Evolutionary conservation across 92 coral and sea anemone genomes (phyloP).

Genomic region (Epizoanthus ramosus): DNA sequence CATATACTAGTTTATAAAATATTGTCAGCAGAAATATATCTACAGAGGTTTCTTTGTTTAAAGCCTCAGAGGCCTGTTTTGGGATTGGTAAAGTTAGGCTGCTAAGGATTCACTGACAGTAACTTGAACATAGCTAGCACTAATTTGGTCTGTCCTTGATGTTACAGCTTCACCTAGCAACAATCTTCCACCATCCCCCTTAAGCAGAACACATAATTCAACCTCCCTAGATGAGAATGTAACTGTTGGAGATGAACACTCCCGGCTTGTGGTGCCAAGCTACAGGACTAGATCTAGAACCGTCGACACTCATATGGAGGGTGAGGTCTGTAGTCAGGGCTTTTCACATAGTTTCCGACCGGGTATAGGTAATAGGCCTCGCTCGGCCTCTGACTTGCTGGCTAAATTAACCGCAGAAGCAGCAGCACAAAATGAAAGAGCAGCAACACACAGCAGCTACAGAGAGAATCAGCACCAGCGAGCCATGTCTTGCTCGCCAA

Average conservation of each 20-base stretch:
- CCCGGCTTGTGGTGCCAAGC: slow-evolving; percentile 1
- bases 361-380: slow-evolving; percentile 18
- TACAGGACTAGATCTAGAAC: slow-evolving; percentile 29
- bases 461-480: slow-evolving; percentile 8
- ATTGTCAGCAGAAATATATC: too few relatives aligned
- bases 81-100: too few relatives aligned
- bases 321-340: neutral
- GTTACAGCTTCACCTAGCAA: slow-evolving; percentile 36
- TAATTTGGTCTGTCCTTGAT: neutral
- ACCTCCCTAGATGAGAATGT: neutral
- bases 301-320: slow-evolving; percentile 9
- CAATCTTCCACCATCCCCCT: slow-evolving; percentile 33
- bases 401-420: slow-evolving; percentile 37
- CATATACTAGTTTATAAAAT: too few relatives aligned
- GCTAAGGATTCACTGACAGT: too few relatives aligned
- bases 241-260: neutral
- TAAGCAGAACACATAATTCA: slow-evolving; percentile 14
- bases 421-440: slow-evolving; percentile 17
- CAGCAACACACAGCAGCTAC: slow-evolving; percentile 1
- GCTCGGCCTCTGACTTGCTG: slow-evolving; percentile 27
- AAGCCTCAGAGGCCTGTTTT: too few relatives aligned
- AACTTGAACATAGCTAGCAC: neutral
- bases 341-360: neutral
- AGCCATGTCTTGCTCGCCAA: slow-evolving; percentile 38
- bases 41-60: too few relatives aligned